A percentile compares a stretch with the other conserved stretches of the same genome.
Evolutionary conservation across 2,113 vertebrate species (phyloP).

Genomic region (Salvelinus sp.): DNA sequence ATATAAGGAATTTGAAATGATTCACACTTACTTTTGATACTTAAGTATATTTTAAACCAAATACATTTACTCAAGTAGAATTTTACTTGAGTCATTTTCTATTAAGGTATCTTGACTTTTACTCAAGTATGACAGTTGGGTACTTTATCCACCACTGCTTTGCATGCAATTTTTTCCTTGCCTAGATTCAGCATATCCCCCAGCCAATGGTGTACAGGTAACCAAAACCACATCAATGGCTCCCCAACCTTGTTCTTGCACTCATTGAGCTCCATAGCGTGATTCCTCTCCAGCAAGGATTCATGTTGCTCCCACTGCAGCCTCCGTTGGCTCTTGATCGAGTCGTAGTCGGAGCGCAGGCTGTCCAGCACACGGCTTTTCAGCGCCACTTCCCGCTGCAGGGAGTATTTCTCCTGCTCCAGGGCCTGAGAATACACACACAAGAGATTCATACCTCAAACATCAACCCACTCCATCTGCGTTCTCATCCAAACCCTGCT

Average conservation of each 20-base stretch:
- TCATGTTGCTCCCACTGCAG: constrained; percentile 78
- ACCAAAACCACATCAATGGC: background rate
- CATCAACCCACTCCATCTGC: background rate
- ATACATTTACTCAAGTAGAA: too few relatives aligned
- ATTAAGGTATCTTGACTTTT: too few relatives aligned
- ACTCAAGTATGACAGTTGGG: too few relatives aligned
- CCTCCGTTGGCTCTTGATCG: constrained; percentile 83
- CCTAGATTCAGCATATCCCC: background rate
- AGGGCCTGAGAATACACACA: constrained; percentile 53
- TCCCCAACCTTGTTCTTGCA: constrained; percentile 85
- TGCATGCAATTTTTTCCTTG: background rate
- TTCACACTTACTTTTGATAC: too few relatives aligned
- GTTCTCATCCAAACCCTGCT: background rate
- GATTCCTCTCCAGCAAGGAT: constrained; percentile 75
- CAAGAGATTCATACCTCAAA: background rate
- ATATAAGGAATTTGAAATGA: too few relatives aligned
- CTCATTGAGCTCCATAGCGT: constrained; percentile 75
- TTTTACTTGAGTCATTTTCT: too few relatives aligned
- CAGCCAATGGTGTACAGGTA: background rate
- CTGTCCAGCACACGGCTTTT: constrained; percentile 88
- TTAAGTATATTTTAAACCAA: too few relatives aligned
- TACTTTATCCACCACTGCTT: too few relatives aligned
- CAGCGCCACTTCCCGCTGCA: constrained; percentile 86
- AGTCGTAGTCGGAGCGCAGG: constrained; percentile 84
- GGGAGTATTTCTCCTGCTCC: constrained; percentile 88